These are phyloP conservation scores for Campopleginae sp. DNA, from an alignment of 2,888 invertebrate species.

Conservation along the genomic window DNA sequence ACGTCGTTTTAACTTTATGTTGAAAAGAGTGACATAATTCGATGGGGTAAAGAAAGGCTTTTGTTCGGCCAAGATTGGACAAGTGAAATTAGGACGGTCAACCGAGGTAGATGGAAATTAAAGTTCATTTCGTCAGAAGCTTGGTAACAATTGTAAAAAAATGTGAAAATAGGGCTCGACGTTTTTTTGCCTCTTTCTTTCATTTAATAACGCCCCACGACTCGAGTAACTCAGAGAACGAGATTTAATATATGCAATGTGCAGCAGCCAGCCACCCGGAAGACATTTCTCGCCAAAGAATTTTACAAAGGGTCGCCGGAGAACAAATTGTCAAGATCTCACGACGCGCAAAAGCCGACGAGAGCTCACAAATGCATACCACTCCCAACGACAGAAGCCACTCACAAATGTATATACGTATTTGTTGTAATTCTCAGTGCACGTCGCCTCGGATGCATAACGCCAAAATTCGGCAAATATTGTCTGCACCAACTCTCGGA, in stretches of 20 bases:
- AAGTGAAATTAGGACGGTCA: background rate
- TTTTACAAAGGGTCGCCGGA: slow-evolving; percentile 35
- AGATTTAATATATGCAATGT: slow-evolving; percentile 42
- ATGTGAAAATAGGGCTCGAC: slow-evolving; percentile 11
- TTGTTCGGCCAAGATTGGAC: background rate
- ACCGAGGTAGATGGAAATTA: background rate
- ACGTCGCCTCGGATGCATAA: slow-evolving; percentile 45
- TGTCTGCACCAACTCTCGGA: slow-evolving; percentile 3
- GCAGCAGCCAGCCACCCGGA: slow-evolving; percentile 44
- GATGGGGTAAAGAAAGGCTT: background rate
- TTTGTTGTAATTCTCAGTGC: slow-evolving; percentile 33
- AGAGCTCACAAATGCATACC: slow-evolving; percentile 38
- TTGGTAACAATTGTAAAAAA: slow-evolving; percentile 18
- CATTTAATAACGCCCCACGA: slow-evolving; percentile 46
- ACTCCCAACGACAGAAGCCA: slow-evolving; percentile 35
- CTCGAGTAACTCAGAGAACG: slow-evolving; percentile 35
- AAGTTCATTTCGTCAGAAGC: slow-evolving; percentile 4
- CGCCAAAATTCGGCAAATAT: slow-evolving; percentile 56
- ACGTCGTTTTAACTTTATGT: too few relatives aligned
- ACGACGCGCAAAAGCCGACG: slow-evolving; percentile 40
- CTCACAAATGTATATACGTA: slow-evolving; percentile 18
- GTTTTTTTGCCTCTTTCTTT: slow-evolving; percentile 13
- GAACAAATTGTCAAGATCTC: slow-evolving; percentile 52
- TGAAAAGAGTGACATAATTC: background rate
- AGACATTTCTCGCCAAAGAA: slow-evolving; percentile 58